Evolutionary conservation across 2,888 invertebrate genomes (phyloP), one percentile per base, ranked within the genome.

Genomic region (Sericinus montela): DNA sequence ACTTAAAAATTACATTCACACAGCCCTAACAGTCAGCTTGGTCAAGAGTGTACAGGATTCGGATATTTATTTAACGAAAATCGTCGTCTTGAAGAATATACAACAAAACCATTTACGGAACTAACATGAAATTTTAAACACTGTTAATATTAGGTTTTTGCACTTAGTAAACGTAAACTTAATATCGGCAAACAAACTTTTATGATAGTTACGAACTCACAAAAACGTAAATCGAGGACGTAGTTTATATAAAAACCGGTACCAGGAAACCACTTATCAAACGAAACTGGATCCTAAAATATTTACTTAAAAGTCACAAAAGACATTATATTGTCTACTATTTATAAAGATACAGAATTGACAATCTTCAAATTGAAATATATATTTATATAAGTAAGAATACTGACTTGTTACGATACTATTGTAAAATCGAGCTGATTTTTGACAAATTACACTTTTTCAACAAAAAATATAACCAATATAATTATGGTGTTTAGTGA

Each of bases 1-100:
- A 6, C 40, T 37, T 47, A 47, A 29, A 19, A 7, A 25, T 25
- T 28, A 47, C 15, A 15, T 40, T 19, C 42, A 42, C 42, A 48
- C 48, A 42, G 47, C 23, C 30, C 30, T 16, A 16, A 48, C 42
- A 29, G 13, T 30, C 36, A 14, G 11, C 41, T 35, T 41, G 41
- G 36, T 23, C 13, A 36, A 9, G 32, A 30, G 36, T 36, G 7
- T 11, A 32, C 32, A 32, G 32, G 32, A 11, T 32, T 11, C 32
- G 32, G 32, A 32, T 11, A 11, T 10, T 32, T 11, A 32, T 11
- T 11, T 32, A 1, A 10, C 3, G 11, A 32, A 6, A 32, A 4
- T 32, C 11, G 11, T 1, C 25, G 11, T 6, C 10, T 32, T 32
- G 11, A 5, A 32, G 13, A 11, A 13, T 10, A 32, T 11, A 6